These are phyloP conservation scores for Acanthoscelides obtectus DNA, from an alignment of 2,888 invertebrate genomes.

Conservation along the genomic window DNA sequence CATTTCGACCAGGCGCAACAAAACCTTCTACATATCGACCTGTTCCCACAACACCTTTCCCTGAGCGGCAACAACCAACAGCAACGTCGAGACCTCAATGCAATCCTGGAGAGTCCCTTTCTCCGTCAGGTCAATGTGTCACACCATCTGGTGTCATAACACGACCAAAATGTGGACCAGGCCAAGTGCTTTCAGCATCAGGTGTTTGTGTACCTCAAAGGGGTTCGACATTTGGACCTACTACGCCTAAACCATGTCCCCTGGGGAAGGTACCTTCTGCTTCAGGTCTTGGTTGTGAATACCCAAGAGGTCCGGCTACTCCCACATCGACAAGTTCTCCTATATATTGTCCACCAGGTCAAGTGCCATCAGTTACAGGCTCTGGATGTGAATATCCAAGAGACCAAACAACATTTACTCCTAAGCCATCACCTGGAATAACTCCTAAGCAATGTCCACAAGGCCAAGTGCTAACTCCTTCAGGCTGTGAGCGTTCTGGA, in stretches of 20 bases:
- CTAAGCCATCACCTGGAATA: conserved; percentile 2
- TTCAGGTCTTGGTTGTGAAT: background rate
- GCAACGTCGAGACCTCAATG: background rate
- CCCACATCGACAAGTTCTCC: background rate
- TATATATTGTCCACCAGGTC: conserved; percentile 30
- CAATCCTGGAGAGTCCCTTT: conserved; percentile 9
- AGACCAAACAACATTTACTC: background rate
- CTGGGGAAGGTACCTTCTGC: conserved; percentile 7
- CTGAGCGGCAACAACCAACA: background rate
- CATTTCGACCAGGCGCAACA: too few species aligned
- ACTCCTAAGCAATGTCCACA: conserved; percentile 4
- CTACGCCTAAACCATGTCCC: conserved; percentile 8
- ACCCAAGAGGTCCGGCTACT: background rate
- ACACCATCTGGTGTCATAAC: conserved; percentile 8
- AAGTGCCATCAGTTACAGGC: background rate
- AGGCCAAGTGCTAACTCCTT: conserved; percentile 6
- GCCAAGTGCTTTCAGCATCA: background rate
- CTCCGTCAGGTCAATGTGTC: conserved; percentile 22
- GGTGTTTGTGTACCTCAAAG: background rate
- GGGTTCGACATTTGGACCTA: background rate
- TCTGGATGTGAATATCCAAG: conserved; percentile 4
- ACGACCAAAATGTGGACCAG: background rate
- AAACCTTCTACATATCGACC: too few species aligned
- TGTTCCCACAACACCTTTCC: too few species aligned
- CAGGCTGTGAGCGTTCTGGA: background rate